Percentiles rank a stretch among this genome's conserved stretches.
phyloP scores from a whole-genome alignment of 2,797 vertebrate genomes.

The Lithobates pipiens region DNA sequence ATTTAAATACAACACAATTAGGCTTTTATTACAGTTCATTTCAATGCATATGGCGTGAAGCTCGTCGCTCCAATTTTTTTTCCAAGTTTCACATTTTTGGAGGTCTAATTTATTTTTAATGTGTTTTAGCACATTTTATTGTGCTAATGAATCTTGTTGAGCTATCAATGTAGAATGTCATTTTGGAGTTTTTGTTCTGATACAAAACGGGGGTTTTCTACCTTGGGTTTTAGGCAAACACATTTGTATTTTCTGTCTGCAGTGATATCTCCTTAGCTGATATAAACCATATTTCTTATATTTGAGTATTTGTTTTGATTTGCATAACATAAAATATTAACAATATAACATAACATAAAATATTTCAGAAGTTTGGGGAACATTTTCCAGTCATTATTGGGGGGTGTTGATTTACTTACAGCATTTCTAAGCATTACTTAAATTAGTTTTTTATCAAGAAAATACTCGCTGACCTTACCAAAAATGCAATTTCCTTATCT shows the following conservation, averaged over 20 bases:
- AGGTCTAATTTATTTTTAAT: constrained; percentile 50
- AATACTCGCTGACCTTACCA: no score
- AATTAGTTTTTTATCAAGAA: no score
- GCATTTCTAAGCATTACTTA: no score
- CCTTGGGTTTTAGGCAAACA: background rate
- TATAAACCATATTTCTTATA: background rate
- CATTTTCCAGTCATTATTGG: no score
- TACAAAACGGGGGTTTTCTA: constrained; percentile 4
- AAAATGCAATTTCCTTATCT: no score
- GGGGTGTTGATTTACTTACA: no score
- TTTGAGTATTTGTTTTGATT: background rate
- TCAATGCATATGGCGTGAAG: constrained; percentile 41
- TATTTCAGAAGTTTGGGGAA: no score
- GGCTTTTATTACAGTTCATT: constrained; percentile 51
- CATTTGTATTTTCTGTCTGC: background rate
- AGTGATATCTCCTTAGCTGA: background rate
- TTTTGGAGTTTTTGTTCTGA: constrained; percentile 16
- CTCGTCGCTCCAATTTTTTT: constrained; percentile 18
- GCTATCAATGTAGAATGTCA: constrained; percentile 1
- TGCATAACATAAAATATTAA: background rate
- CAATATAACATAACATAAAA: background rate
- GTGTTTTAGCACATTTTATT: constrained; percentile 39
- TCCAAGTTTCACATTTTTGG: constrained; percentile 37
- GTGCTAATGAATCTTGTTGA: constrained; percentile 41
- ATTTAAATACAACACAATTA: constrained; percentile 61